A percentile compares a stretch with the other conserved stretches of the same genome.
Conservation (phyloP, 1,140 invertebrate genomes). For the Aphaenogaster floridana region DNA sequence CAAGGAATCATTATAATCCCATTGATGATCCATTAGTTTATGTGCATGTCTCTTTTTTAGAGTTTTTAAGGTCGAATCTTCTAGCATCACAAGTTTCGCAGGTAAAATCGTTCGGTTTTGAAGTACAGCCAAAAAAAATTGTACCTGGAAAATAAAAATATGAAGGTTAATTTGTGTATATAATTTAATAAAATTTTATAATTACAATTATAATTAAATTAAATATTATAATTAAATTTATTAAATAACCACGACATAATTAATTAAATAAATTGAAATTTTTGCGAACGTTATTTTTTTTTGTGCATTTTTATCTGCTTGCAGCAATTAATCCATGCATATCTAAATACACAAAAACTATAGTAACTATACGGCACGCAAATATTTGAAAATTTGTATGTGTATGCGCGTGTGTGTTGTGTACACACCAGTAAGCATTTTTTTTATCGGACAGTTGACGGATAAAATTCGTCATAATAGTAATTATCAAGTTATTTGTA, state of each 20-base stretch:
- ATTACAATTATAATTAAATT: too few relatives aligned
- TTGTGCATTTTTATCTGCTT: too few relatives aligned
- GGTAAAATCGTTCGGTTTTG: conserved; percentile 87
- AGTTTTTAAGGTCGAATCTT: conserved; percentile 74
- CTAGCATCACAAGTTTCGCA: conserved; percentile 74
- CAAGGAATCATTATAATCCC: conserved; percentile 80
- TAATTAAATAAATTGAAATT: background rate
- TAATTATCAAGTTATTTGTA: background rate
- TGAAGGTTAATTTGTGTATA: background rate
- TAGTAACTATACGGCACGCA: too few relatives aligned
- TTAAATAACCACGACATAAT: background rate
- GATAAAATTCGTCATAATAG: background rate
- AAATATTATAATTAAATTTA: conserved; percentile 1
- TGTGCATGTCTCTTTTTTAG: conserved; percentile 79
- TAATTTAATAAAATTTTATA: conserved; percentile 4
- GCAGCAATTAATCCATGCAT: too few relatives aligned
- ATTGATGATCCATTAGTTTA: conserved; percentile 77
- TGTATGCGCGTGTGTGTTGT: too few relatives aligned
- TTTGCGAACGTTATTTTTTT: too few relatives aligned
- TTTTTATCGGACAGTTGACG: background rate
- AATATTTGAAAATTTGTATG: too few relatives aligned
- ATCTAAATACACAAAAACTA: too few relatives aligned
- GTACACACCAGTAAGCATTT: background rate
- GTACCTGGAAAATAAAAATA: conserved; percentile 82
- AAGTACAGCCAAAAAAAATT: conserved; percentile 88